Base-by-base conservation (phyloP, 2,113 vertebrate species). In the Vanacampus margaritifer region DNA sequence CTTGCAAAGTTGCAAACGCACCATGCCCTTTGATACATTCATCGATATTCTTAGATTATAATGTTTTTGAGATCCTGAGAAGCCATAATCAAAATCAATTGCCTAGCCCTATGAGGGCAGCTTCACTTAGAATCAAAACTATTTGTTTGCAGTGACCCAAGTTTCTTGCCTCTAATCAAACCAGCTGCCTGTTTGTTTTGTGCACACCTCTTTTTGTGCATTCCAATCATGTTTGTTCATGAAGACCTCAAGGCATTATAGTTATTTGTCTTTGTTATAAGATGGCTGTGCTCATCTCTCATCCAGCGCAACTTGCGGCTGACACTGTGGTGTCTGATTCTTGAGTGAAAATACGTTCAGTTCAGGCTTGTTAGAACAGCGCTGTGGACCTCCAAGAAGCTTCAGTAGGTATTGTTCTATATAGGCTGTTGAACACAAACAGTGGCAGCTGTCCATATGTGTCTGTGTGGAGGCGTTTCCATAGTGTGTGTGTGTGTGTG, bases 371-470 rank as follows among this genome's bases (percentile, higher is more conserved):
- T 64, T 63, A 8, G 37, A 62, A 51, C 53, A 68, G 19, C 64
- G 54, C 26, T 13, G 6, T 68, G 45, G 48, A 72, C 46, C 64
- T 73, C 58, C 64, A 14, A 69, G 66, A 59, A 56, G 71, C 66
- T 73, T 76, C 71, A 69, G 65, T 74, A 68, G 82, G 73, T 76
- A 43, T 70, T 78, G 74, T 79, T 76, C 79, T 80, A 83, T 78
- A 73, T 62, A 35, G 72, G 71, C 66, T 69, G 76, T 71, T 63
- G 73, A 75, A 65, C 73, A 77, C 69, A 74, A 78, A 84, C 88
- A 37, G 83, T 84, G 85, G 86, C 86, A 84, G 83, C 82, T 79
- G 80, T 77, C 79, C 67, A 72, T 82, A 77, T 83, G 79, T 79
- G 73, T 74, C 67, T 76, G 75, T 76, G 75, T 70, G 72, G 68